Evolutionary conservation across 2,113 vertebrate species (phyloP).

Genomic region (Galeopterus variegatus): DNA sequence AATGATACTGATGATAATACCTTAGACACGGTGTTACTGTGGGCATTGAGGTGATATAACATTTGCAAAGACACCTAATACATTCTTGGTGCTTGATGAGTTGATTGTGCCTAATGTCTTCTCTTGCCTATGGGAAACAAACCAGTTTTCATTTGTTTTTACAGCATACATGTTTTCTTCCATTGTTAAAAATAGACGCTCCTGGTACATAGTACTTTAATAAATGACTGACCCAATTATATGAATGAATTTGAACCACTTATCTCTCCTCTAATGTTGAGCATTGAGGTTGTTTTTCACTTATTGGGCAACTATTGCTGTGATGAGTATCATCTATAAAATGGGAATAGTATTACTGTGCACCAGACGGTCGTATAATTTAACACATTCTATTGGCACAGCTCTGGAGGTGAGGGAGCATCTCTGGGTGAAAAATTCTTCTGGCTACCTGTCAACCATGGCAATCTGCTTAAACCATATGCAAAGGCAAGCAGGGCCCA

Average conservation of each 20-base stretch:
- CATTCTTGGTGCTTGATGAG: neutral
- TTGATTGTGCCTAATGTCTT: neutral
- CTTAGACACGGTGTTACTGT: neutral
- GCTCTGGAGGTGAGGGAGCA: neutral
- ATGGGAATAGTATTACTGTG: neutral
- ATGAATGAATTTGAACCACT: neutral
- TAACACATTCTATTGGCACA: neutral
- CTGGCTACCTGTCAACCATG: neutral
- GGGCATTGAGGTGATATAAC: neutral
- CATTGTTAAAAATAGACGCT: neutral
- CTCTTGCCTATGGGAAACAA: neutral
- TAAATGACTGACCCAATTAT: neutral
- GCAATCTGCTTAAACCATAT: neutral
- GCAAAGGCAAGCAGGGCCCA: neutral
- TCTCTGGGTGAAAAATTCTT: no score
- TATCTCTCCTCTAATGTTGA: neutral
- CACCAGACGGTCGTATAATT: fast-evolving
- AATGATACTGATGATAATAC: neutral
- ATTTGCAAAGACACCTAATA: neutral
- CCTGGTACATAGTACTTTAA: neutral
- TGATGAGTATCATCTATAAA: neutral
- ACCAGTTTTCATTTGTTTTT: neutral
- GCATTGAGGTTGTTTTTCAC: neutral
- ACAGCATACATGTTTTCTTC: neutral
- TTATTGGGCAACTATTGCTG: neutral